Evolutionary conservation across 1,140 invertebrate species (phyloP), one percentile per base, ranked within the genome.

Genomic region (Paralvinella palmiformis): DNA sequence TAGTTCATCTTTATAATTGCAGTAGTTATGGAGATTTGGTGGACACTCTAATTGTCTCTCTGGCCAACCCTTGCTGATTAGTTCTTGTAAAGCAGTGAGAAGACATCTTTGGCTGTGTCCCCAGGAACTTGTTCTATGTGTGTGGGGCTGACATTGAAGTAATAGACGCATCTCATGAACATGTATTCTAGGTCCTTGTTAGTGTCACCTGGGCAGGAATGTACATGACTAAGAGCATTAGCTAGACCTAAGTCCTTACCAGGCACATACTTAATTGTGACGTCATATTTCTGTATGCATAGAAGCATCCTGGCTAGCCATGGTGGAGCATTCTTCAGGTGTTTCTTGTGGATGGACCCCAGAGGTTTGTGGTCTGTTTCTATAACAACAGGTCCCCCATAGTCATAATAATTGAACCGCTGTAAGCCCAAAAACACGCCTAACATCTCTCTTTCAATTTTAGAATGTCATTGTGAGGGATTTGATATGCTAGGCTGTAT

Each of bases 391-490:
- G 32, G 41, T 41, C 10, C 20, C 24, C 58, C 58, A 45, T 60
- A 41, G 6, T 22, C 24, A 37, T 60, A 41, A 13, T 22, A n/a
- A 37, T 60, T 32, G 58, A 60, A 60, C 24, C 58, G 35, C 32
- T 45, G 3, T 7, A 41, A 24, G 27, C 58, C 58, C 20, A 60
- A 84, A 4, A 84, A 71, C 44, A 84, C 80, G 4, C 81, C 79
- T 2, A 83, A 69, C 4, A 80, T 72, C 68, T 85, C 82, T 62
- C 78, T 75, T 57, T 84, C 80, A 2, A 83, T 76, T 67, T 83
- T 77, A 17, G 72, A 75, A 64, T 83, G 75, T 69, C 7, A 52
- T 4, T 6, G 75, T 79, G 10, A 83, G 67, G 13, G 76, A 71
- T 41, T 78, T 66, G 3, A 79, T 83, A 4, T 79, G 79, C 65